Evolutionary conservation across 2,888 invertebrate genomes (phyloP).

Genomic region (Hypomecis atomaria): DNA sequence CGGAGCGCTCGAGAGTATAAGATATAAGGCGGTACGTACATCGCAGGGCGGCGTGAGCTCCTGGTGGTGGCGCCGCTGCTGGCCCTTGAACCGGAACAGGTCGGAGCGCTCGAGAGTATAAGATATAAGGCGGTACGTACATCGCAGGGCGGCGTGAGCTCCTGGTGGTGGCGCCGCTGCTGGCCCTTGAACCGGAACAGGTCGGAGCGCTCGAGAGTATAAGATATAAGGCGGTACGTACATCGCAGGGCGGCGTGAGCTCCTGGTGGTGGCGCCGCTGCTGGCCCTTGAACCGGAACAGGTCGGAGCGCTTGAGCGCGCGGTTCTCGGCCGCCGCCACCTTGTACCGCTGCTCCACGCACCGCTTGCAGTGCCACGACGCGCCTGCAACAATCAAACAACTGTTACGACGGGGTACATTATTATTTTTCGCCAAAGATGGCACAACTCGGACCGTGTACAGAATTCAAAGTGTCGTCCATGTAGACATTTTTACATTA

Average conservation of each 20-base stretch:
- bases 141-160: conserved; percentile 78
- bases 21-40: too few species aligned
- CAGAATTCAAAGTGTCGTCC: too few species aligned
- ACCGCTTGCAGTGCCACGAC: conserved; percentile 89
- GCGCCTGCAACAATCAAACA: conserved; percentile 67
- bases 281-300: conserved; percentile 85
- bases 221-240: conserved; percentile 46
- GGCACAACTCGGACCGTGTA: too few species aligned
- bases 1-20: too few species aligned
- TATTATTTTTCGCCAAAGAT: too few species aligned
- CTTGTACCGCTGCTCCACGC: conserved; percentile 85
- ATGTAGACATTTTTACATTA: too few species aligned
- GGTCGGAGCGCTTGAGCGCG: conserved; percentile 86
- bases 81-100: too few species aligned
- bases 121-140: conserved; percentile 46
- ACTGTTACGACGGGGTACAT: not conserved
- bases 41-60: too few species aligned
- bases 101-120: too few species aligned
- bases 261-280: conserved; percentile 78
- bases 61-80: too few species aligned
- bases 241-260: conserved; percentile 78
- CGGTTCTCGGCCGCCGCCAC: conserved; percentile 86
- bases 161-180: conserved; percentile 77
- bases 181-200: conserved; percentile 85
- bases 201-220: conserved; percentile 85